Percentiles rank a stretch among this genome's conserved stretches.
These are phyloP conservation scores for Ceratosolen solmsi DNA, from an alignment of 1,140 invertebrate species.

Conservation along the genomic window DNA sequence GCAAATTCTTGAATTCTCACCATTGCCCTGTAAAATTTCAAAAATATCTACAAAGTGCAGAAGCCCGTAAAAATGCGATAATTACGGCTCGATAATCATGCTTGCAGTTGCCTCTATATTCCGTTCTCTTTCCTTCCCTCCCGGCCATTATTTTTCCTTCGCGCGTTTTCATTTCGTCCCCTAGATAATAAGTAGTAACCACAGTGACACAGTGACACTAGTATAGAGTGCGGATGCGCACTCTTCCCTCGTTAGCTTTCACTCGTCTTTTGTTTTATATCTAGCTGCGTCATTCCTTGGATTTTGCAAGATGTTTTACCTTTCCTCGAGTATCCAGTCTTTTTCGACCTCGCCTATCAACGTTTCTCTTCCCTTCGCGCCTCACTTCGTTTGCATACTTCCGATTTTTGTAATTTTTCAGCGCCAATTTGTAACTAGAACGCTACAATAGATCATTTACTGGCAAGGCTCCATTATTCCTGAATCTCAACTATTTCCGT, in stretches of 20 bases:
- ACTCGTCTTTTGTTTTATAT: neutral
- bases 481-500: too few relatives aligned
- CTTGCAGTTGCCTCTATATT: neutral
- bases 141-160: conserved; percentile 1
- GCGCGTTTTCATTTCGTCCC: neutral
- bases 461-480: too few relatives aligned
- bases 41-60: neutral
- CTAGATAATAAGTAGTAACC: conserved; percentile 18
- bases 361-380: neutral
- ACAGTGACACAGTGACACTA: neutral
- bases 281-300: neutral
- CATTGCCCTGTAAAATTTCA: neutral
- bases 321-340: neutral
- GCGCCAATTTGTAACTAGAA: neutral
- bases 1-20: too few relatives aligned
- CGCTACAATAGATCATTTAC: too few relatives aligned
- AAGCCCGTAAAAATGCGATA: neutral
- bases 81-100: conserved; percentile 20
- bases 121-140: neutral
- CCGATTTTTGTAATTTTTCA: neutral
- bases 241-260: conserved; percentile 1
- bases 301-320: neutral
- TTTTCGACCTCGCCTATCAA: neutral
- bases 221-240: neutral
- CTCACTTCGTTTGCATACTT: neutral